Evolutionary conservation across 2,113 vertebrate species (phyloP).

Genomic region (Mirza zaza): DNA sequence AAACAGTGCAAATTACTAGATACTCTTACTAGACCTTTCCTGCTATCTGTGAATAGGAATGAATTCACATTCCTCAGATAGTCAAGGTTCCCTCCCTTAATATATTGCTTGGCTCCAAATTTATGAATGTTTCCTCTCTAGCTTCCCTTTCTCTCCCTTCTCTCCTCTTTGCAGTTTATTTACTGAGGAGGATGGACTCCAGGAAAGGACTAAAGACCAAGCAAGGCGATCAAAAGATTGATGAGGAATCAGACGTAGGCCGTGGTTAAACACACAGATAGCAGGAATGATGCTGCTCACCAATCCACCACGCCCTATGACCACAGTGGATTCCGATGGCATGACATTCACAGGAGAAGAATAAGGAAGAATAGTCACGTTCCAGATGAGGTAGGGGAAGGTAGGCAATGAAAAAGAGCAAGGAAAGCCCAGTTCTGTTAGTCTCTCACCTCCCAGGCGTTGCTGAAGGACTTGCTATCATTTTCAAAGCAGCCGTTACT

Average conservation of each 20-base stretch:
- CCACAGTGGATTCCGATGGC: not conserved
- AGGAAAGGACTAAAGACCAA: not conserved
- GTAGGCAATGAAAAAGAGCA: not conserved
- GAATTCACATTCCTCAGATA: not conserved
- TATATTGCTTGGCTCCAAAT: not conserved
- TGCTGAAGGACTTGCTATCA: slow-evolving; percentile 81
- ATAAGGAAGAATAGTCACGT: not conserved
- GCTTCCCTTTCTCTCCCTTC: not conserved
- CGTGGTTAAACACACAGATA: not conserved
- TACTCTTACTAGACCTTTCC: not conserved
- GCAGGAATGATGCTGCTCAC: too few relatives aligned
- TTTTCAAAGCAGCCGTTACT: slow-evolving; percentile 83
- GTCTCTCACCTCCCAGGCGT: slow-evolving; percentile 84
- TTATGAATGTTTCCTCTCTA: not conserved
- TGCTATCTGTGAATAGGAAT: not conserved
- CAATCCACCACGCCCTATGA: too few relatives aligned
- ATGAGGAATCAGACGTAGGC: not conserved
- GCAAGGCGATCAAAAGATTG: not conserved
- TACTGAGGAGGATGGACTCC: not conserved
- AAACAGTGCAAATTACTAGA: not conserved
- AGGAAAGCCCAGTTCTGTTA: too few relatives aligned
- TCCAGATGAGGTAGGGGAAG: not conserved
- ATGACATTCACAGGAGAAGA: not conserved
- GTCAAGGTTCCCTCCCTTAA: not conserved
- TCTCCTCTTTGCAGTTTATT: not conserved